Evolutionary conservation across 2,113 vertebrate species (phyloP), one percentile per base, ranked within the genome.

Genomic region (Chauna torquata): DNA sequence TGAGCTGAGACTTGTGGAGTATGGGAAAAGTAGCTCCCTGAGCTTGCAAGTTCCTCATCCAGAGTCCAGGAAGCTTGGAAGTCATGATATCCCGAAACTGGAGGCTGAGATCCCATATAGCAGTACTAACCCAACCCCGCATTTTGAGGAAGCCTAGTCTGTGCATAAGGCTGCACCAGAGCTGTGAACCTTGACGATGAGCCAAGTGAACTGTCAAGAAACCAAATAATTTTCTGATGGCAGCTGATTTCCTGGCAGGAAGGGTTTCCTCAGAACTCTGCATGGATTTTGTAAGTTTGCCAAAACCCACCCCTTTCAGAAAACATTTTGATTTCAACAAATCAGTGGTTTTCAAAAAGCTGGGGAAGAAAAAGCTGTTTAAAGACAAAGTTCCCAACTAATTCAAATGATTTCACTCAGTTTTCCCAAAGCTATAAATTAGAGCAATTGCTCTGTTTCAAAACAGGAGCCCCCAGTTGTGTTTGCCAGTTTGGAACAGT

Each of bases 361-460:
- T 9, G 6, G 9, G 2, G 3, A 15, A 25, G 15, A 54, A 54
- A 38, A 10, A 28, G 5, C 27, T 61, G 61, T 90, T 96, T 93
- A 82, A 94, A 85, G 28, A 65, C 49, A 88, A 91, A 87, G 38
- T 54, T 93, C 62, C 36, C 7, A 76, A 93, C 40, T 22, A 87
- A 65, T 87, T 94, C 57, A 91, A 94, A 85, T 82, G 0, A 91
- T 86, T 94, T 95, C 44, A 75, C 38, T 94, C 47, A 68, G 38
- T 90, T 84, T 94, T 91, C 90, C 57, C 90, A 91, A 94, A 94
- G 92, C 69, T 86, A 65, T 91, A 95, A 96, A 96, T 95, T 92
- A 89, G 28, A 4, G 0, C 30, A 91, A 69, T 92, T 84, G 58
- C 76, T 87, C 42, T 72, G 36, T 88, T 95, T 94, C 94, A 91